A percentile compares a stretch with the other conserved stretches of the same genome.
Conservation (phyloP, 1,140 invertebrate genomes). For the Zaprionus lachaisei region DNA sequence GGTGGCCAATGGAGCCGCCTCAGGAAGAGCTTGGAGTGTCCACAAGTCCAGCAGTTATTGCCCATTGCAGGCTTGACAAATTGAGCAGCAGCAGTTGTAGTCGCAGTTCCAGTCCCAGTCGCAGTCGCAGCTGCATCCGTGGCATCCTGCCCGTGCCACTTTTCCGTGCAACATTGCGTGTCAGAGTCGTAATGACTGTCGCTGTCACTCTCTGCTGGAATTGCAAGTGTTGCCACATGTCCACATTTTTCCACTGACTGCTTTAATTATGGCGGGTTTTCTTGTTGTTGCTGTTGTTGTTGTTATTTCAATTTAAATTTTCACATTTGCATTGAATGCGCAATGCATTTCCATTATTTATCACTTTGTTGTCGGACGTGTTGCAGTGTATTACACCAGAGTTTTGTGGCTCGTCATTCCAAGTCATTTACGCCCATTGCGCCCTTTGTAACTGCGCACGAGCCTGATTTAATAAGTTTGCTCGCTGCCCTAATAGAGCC, state of each 20-base stretch:
- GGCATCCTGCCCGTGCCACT: conserved; percentile 42
- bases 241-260: conserved; percentile 66
- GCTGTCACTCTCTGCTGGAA: conserved; percentile 69
- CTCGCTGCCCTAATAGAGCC: conserved; percentile 36
- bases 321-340: conserved; percentile 60
- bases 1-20: conserved; percentile 14
- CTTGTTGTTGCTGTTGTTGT: conserved; percentile 36
- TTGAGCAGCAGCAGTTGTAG: conserved; percentile 15
- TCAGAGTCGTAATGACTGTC: conserved; percentile 12
- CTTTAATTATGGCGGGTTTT: conserved; percentile 64
- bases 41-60: conserved; percentile 45
- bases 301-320: conserved; percentile 10
- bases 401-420: conserved; percentile 40
- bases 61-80: conserved; percentile 38
- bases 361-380: conserved; percentile 35
- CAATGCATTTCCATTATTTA: conserved; percentile 66
- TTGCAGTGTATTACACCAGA: conserved; percentile 52
- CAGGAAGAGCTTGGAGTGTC: background rate
- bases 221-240: conserved; percentile 63
- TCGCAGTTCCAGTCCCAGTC: no score
- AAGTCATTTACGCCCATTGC: conserved; percentile 36
- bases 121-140: background rate
- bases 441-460: conserved; percentile 29
- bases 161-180: conserved; percentile 40
- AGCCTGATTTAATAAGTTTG: conserved; percentile 38